These are phyloP conservation scores for Caenorhabditis doughertyi DNA, from an alignment of 2,888 invertebrate genomes.

Conservation along the genomic window DNA sequence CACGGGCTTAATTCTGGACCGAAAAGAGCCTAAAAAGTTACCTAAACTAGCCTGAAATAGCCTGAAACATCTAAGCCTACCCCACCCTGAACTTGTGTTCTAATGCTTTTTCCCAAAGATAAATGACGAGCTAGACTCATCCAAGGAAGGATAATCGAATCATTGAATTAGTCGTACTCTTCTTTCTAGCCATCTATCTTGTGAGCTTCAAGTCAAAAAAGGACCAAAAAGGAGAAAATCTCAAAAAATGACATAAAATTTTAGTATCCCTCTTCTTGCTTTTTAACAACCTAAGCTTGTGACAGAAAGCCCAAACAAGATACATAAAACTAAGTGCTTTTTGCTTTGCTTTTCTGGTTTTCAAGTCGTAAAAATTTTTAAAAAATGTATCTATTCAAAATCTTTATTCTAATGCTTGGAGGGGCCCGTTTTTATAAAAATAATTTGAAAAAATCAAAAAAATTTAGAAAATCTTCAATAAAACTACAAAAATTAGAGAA, in stretches of 20 bases:
- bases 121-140: constrained; percentile 11
- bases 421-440: constrained; percentile 27
- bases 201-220: background rate
- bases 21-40: no score
- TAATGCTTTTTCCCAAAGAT: background rate
- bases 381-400: no score
- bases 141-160: no score
- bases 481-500: background rate
- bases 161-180: constrained; percentile 2
- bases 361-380: background rate
- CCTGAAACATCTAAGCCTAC: no score
- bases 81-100: no score
- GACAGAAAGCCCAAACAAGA: no score
- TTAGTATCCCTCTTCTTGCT: constrained; percentile 14
- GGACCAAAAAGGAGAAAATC: constrained; percentile 14
- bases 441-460: constrained; percentile 9
- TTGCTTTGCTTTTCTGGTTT: background rate
- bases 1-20: no score
- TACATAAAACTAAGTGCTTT: constrained; percentile 15
- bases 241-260: constrained; percentile 41
- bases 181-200: background rate
- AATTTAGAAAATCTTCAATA: constrained; percentile 5
- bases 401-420: no score
- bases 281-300: background rate
- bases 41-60: no score